Base-by-base conservation (phyloP, 1,140 invertebrate genomes). In the Sesamia nonagrioides region DNA sequence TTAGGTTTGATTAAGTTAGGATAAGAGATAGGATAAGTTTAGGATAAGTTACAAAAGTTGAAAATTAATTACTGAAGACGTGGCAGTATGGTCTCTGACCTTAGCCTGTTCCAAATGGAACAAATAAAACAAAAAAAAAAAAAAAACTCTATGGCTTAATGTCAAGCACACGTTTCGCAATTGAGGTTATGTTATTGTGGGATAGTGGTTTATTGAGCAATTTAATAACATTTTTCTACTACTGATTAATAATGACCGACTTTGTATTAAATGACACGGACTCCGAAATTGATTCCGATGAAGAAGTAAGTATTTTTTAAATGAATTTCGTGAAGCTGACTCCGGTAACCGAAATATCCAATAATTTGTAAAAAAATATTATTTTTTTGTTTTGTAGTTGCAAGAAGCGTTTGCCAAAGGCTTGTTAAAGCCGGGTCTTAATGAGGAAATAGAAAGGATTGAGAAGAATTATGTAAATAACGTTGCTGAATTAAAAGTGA, bases 321-420 rank as follows among this genome's bases (percentile, higher is more conserved):
- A 0, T 40, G 8, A 17, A 18, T 13, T 66, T 18, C 17, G 33
- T 11, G 13, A 27, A 13, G 6, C 8, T 15, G 27, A 7, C 56
- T 60, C 13, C 27, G 56, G 56, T 15, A 60, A 35, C 35, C 6
- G 33, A 15, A 5, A 15, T 0, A n/a, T 35, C 7, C 15, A 37
- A 8, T 35, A 35, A 60, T 69, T 63, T 27, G n/a, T 40, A 48
- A 58, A 21, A 78, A 54, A 33, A 45, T 11, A 33, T 45, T 63
- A 61, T 42, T 2, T 52, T 73, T 81, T 78, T 33, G 77, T 79
- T 18, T 88, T 86, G 27, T 61, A 98, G 97, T 91, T 99, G 61
- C 98, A 98, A 96, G 96, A 97, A 93, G 98, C 98, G 0, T 98
- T 98, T 93, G 96, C 96, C 1, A 96, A 96, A 80, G 98, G 98